Percentiles rank a stretch among this genome's conserved stretches.
These are phyloP conservation scores for Sardinella longiceps DNA, from an alignment of 2,797 vertebrate genomes.

Conservation along the genomic window DNA sequence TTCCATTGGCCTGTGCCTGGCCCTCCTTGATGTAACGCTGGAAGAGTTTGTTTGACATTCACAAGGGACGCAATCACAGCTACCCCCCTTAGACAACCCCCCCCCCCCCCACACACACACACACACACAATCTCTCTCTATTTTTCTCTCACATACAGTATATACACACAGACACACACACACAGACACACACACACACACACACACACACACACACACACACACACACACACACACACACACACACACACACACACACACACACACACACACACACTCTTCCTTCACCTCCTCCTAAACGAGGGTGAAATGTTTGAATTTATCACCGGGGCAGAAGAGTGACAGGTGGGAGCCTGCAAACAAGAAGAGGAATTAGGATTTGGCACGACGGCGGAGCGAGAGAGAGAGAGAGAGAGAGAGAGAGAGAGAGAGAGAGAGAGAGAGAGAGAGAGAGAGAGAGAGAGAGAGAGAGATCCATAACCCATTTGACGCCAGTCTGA, in stretches of 20 bases:
- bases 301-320: constrained; percentile 1
- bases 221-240: no score
- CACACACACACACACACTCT: background rate
- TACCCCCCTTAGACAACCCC: background rate
- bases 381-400: constrained; percentile 56
- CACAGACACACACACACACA: background rate
- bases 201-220: no score
- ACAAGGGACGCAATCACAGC: background rate
- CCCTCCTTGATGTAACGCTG: constrained; percentile 4
- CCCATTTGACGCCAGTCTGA: constrained; percentile 65
- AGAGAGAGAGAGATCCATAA: constrained; percentile 56
- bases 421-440: constrained; percentile 23
- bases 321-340: constrained; percentile 56
- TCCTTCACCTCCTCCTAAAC: background rate
- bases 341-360: constrained; percentile 62
- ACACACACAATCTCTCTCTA: no score
- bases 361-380: constrained; percentile 62
- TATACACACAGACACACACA: background rate
- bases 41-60: constrained; percentile 24
- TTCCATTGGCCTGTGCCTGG: background rate
- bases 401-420: no score
- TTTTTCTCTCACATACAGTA: no score
- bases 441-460: no score
- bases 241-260: background rate
- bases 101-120: background rate